Base-by-base conservation (phyloP, 2,888 invertebrate species). In the Matsumyia berberina region DNA sequence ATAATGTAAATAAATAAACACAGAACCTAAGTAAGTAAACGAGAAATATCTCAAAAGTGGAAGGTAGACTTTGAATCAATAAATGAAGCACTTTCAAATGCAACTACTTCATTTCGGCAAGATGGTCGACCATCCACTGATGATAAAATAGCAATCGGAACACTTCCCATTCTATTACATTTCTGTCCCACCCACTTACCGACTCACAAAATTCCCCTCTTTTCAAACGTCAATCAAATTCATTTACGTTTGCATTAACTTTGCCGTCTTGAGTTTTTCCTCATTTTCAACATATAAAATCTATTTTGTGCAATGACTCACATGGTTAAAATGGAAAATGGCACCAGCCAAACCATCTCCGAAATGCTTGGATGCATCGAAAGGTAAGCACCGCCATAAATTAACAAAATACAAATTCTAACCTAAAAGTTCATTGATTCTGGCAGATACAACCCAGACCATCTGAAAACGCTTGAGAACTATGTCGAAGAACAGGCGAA, bases 391-490 rank as follows among this genome's bases (percentile, higher is more conserved):
- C 2, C 0, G 6, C 7, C 2, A 12, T 60, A 69, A 53, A 8
- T 76, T 42, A 46, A 69, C 3, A 53, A 79, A 76, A 80, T 83
- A 62, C 62, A 81, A 87, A 87, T 88, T 86, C 72, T 74, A 87
- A 87, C 60, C 60, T 86, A 49, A 15, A 76, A 58, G 29, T 49
- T 29, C 39, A 37, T 44, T 86, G 15, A 35, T 51, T 24, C 81
- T 91, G 92, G 57, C 89, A 98, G 99, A 89, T 99, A 99, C 92
- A 99, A 99, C 92, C 99, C 99, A 17, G 97, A 98, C 82, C 98
- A 99, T 92, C 93, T 99, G 51, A 94, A 95, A 86, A 96, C 96
- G 9, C 93, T 99, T 87, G 98, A 99, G 90, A 94, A 96, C 76
- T 99, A 99, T 91, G 97, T 99, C 9, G 96, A 97, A 89, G 95